phyloP scores from a whole-genome alignment of 2,797 vertebrate species.

The Tapirus indicus region DNA sequence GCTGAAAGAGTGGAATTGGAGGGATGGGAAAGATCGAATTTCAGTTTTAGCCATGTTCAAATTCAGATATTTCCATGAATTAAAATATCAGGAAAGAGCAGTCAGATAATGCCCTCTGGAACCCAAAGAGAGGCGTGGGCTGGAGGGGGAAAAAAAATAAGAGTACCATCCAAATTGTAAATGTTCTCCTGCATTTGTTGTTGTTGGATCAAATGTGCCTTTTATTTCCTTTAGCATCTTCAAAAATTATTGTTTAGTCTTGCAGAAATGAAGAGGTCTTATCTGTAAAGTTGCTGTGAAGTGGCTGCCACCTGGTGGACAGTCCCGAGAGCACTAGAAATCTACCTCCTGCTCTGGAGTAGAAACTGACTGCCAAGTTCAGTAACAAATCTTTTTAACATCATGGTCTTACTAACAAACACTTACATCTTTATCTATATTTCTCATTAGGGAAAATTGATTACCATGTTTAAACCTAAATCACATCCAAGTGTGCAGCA shows the following conservation, averaged over 20 bases:
- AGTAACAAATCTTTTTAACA: neutral
- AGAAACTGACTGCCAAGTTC: neutral
- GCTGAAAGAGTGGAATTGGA: neutral
- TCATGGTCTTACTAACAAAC: neutral
- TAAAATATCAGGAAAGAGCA: neutral
- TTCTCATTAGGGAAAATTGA: neutral
- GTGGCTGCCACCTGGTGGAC: conserved; percentile 70
- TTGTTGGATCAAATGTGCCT: conserved; percentile 16
- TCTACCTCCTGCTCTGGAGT: neutral
- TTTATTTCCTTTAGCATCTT: neutral
- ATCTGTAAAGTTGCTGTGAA: neutral
- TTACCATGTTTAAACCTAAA: neutral
- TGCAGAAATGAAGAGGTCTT: neutral
- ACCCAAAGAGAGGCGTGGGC: neutral
- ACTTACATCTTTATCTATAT: neutral
- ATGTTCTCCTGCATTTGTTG: neutral
- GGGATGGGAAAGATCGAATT: neutral
- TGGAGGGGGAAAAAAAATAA: neutral
- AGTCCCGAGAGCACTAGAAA: neutral
- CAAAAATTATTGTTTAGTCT: neutral
- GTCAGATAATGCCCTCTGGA: neutral
- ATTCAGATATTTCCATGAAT: neutral
- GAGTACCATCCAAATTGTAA: neutral
- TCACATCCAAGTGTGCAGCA: neutral
- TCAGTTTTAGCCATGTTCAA: neutral